Base-by-base conservation (phyloP, 2,113 vertebrate species). In the Procavia capensis region DNA sequence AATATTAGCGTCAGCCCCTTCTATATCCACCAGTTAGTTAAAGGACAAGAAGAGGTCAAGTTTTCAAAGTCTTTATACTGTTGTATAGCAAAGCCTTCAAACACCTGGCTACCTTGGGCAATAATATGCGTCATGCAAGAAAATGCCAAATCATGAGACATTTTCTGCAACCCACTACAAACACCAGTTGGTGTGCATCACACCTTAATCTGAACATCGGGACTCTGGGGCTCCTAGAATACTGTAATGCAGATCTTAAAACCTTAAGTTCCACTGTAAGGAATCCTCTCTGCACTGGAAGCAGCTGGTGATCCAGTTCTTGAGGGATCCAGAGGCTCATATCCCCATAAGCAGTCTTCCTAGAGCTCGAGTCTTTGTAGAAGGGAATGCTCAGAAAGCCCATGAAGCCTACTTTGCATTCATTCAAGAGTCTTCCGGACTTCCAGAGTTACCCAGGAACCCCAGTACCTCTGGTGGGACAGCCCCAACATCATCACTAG, bases 21-120 rank as follows among this genome's bases (percentile, higher is more conserved):
- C 17, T 92, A 86, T 78, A 41, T 8, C 54, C 54, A 94, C 20
- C 74, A 85, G 90, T 63, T 75, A 82, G 47, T 95, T 91, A 92
- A 74, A 74, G 16, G 68, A 4, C n/a, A 88, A 64, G 39, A 50
- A 95, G n/a, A 64, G 27, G 2, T 90, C 29, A 81, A 61, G 11
- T 6, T 41, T 43, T 91, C 59, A 83, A 74, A 76, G 27, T 22
- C 57, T 57, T 41, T 14, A 1, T 45, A 9, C 24, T 83, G 29
- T 31, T 63, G 19, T 34, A 24, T 39, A 57, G 57, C 5, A 25
- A 43, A 89, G 25, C n/a, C 24, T 10, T 91, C 76, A 84, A 79
- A 59, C 6, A 72, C 59, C 79, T 59, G 61, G 66, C 66, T 54
- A 25, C 11, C 75, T 85, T 85, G 20, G 41, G 41, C 61, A 92